A percentile compares a stretch with the other conserved stretches of the same genome.
Evolutionary conservation across 2,888 invertebrate species (phyloP).

Genomic region (Gastrophysa polygoni): DNA sequence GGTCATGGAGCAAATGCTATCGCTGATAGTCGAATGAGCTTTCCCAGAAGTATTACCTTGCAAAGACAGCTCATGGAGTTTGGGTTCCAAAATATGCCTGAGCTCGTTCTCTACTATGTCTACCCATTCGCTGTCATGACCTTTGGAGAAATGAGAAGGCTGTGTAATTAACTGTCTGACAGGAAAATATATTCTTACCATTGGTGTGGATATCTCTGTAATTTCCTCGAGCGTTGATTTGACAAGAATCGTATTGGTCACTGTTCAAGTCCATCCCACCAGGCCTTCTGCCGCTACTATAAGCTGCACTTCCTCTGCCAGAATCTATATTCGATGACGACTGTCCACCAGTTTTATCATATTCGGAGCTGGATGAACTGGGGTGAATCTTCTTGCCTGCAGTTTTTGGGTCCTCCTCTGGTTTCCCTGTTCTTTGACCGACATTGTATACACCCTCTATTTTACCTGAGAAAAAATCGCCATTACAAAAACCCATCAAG

Average conservation of each 20-base stretch:
- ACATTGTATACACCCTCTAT: slow-evolving; percentile 67
- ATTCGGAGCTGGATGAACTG: slow-evolving; percentile 73
- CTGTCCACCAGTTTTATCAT: slow-evolving; percentile 76
- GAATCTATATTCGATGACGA: slow-evolving; percentile 78
- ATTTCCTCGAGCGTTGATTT: slow-evolving; percentile 37
- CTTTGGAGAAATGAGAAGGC: too few species aligned
- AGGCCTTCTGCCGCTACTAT: slow-evolving; percentile 74
- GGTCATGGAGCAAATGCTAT: slow-evolving; percentile 74
- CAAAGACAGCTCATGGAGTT: slow-evolving; percentile 68
- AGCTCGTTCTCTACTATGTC: slow-evolving; percentile 82
- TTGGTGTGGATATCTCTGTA: slow-evolving; percentile 42
- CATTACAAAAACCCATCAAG: too few species aligned
- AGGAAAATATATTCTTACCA: slow-evolving; percentile 31
- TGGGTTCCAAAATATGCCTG: slow-evolving; percentile 77
- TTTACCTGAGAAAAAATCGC: slow-evolving; percentile 44
- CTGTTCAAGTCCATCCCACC: slow-evolving; percentile 62
- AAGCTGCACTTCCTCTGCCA: slow-evolving; percentile 80
- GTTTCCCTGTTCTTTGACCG: slow-evolving; percentile 59
- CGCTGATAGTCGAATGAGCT: slow-evolving; percentile 70
- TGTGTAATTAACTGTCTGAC: too few species aligned
- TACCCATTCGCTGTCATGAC: slow-evolving; percentile 79
- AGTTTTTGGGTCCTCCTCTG: slow-evolving; percentile 55
- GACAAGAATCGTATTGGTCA: slow-evolving; percentile 64
- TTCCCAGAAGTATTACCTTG: slow-evolving; percentile 62
- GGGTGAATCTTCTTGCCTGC: slow-evolving; percentile 60